A percentile compares a stretch with the other conserved stretches of the same genome.
These are phyloP conservation scores for Homarus americanus DNA, from an alignment of 1,140 invertebrate species.

Conservation along the genomic window DNA sequence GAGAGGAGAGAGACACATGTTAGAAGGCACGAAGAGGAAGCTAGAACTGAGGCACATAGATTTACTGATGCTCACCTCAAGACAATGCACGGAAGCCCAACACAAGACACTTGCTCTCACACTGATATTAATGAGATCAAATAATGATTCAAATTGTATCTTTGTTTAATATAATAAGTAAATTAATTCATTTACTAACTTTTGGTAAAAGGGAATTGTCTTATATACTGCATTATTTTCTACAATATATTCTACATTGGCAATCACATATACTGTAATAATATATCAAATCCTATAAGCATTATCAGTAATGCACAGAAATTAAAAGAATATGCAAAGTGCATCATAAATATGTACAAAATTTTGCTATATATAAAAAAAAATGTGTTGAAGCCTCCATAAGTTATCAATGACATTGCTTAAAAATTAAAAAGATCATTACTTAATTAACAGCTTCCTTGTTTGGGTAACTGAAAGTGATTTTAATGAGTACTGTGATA, in stretches of 20 bases:
- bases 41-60: constrained; percentile 56
- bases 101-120: constrained; percentile 8
- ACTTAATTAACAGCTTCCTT: not conserved
- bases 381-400: not conserved
- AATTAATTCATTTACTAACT: not conserved
- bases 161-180: not conserved
- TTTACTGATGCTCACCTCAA: constrained; percentile 54
- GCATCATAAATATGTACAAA: not conserved
- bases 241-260: not conserved
- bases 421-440: not conserved
- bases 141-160: not conserved
- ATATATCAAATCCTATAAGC: not conserved
- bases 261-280: not conserved
- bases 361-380: not conserved
- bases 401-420: not conserved
- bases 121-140: not conserved
- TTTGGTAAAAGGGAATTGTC: not conserved
- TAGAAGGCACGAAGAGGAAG: constrained; percentile 56
- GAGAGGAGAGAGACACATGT: constrained; percentile 61
- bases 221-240: not conserved
- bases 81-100: constrained; percentile 54
- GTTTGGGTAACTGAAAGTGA: too few species aligned
- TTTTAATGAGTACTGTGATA: too few species aligned
- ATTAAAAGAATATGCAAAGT: not conserved
- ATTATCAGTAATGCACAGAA: not conserved